These are phyloP conservation scores for Stictonetta naevosa DNA, from an alignment of 2,113 vertebrate species.

Conservation along the genomic window DNA sequence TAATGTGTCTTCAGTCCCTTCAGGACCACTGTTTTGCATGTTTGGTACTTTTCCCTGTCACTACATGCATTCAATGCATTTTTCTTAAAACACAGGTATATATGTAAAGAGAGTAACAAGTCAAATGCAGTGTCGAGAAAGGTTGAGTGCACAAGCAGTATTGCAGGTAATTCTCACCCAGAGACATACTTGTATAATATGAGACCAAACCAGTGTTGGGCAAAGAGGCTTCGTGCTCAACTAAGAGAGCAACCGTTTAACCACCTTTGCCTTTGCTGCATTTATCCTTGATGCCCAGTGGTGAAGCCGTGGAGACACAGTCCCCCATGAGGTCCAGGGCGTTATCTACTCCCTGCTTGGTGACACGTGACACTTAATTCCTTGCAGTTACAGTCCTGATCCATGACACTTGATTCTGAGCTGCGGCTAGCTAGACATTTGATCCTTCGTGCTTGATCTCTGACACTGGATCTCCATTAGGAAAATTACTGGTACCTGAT, in stretches of 20 bases:
- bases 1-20: background rate
- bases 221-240: background rate
- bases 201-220: background rate
- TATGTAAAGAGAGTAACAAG: background rate
- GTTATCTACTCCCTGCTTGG: background rate
- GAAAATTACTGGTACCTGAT: constrained; percentile 58
- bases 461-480: constrained; percentile 35
- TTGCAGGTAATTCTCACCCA: background rate
- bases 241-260: background rate
- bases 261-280: background rate
- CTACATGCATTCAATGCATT: background rate
- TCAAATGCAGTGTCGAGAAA: background rate
- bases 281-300: rapidly evolving
- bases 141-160: background rate
- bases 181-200: background rate
- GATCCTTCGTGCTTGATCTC: constrained; percentile 29
- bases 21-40: background rate
- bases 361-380: background rate
- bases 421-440: background rate
- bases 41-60: background rate
- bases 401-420: constrained; percentile 42
- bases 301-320: background rate
- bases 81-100: background rate
- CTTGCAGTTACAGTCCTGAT: background rate
- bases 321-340: background rate